Percentiles rank a stretch among this genome's conserved stretches.
Conservation (phyloP, 2,113 vertebrate species). For the Panurus biarmicus region DNA sequence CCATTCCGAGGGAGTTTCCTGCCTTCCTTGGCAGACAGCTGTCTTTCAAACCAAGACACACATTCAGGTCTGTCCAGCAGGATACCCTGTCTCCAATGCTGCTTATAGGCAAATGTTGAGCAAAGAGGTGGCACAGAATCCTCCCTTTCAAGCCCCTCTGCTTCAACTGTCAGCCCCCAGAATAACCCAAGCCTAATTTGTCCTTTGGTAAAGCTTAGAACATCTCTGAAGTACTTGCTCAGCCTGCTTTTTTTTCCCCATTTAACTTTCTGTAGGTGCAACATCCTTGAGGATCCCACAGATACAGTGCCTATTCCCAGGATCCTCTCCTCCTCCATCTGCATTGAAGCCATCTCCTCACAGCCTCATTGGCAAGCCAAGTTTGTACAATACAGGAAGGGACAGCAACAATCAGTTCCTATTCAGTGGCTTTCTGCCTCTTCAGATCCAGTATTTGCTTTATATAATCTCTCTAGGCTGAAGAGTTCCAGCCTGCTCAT, state of each 20-base stretch:
- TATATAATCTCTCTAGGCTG: background rate
- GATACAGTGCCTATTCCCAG: background rate
- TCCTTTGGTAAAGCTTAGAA: background rate
- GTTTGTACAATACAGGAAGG: background rate
- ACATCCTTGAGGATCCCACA: background rate
- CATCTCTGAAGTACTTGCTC: background rate
- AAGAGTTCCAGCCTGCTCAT: background rate
- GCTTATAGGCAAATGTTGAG: background rate
- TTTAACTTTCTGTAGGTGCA: background rate
- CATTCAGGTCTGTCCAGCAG: background rate
- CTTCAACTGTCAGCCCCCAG: background rate
- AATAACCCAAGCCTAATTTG: background rate
- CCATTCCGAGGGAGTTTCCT: background rate
- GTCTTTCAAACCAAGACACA: background rate
- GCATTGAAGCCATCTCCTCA: background rate
- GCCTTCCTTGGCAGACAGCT: background rate
- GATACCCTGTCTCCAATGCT: rapidly evolving
- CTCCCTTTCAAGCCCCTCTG: background rate
- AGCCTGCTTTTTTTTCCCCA: background rate
- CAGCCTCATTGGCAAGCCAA: background rate
- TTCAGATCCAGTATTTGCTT: background rate
- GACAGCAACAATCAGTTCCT: background rate
- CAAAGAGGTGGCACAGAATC: background rate
- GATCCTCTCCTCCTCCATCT: background rate
- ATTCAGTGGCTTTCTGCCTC: background rate